These are phyloP conservation scores for Cryptophagus acutangulus DNA, from an alignment of 2,888 invertebrate genomes.

Conservation along the genomic window DNA sequence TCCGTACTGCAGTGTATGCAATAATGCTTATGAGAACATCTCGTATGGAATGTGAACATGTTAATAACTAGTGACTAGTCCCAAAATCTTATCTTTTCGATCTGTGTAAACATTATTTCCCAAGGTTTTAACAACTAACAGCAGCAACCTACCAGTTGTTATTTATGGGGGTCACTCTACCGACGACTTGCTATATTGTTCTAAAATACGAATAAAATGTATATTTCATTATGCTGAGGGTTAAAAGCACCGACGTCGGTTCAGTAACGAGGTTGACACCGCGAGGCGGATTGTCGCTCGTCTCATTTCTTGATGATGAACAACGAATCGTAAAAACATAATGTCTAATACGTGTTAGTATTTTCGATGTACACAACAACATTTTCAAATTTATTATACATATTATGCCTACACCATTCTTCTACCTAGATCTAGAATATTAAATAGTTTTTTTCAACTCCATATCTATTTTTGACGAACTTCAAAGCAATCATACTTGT, in stretches of 20 bases:
- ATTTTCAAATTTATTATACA: not conserved
- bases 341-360: slow-evolving; percentile 24
- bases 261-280: slow-evolving; percentile 9
- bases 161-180: slow-evolving; percentile 42
- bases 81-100: slow-evolving; percentile 38
- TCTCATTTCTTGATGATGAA: slow-evolving; percentile 6
- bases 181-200: slow-evolving; percentile 31
- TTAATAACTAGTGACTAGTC: slow-evolving; percentile 38
- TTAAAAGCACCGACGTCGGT: slow-evolving; percentile 22
- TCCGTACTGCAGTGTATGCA: slow-evolving; percentile 22
- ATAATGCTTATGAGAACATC: slow-evolving; percentile 26
- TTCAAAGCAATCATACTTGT: too few species aligned
- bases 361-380: slow-evolving; percentile 17
- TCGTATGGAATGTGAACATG: slow-evolving; percentile 37
- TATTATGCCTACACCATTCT: too few species aligned
- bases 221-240: slow-evolving; percentile 31
- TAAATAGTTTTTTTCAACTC: too few species aligned
- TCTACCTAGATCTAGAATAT: too few species aligned
- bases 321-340: slow-evolving; percentile 16
- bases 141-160: slow-evolving; percentile 35
- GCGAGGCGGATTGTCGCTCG: too few species aligned
- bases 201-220: slow-evolving; percentile 38
- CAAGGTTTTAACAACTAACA: slow-evolving; percentile 40
- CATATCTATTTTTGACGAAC: too few species aligned
- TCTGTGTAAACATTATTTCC: slow-evolving; percentile 44